Evolutionary conservation across 2,888 invertebrate species (phyloP), one percentile per base, ranked within the genome.

Genomic region (Octodonta nipae): DNA sequence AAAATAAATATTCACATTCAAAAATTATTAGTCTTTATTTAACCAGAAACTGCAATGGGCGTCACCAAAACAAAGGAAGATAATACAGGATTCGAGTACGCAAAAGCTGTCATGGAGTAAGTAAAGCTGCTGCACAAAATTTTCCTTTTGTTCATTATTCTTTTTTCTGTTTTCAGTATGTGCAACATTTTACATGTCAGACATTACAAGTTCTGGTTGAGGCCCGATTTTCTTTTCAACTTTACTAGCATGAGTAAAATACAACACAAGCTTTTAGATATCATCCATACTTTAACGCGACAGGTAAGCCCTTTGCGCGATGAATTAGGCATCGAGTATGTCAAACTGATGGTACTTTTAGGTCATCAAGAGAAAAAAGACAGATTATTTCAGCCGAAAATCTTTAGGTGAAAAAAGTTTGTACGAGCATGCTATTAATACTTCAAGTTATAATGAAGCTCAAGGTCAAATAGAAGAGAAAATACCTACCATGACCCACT

Each of bases 321-420:
- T n/a, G 12, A 22, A 30, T 20, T 4, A 30, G 16, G 10, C n/a
- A 4, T 2, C 4, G 12, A 12, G 5, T 26, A 29, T 14, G 12
- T 5, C 11, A 16, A 11, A 31, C 7, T 1, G 22, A 20, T 15
- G 15, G 4, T 16, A 16, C 3, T 30, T 42, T 15, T 32, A 72
- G 71, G 72, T 73, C 7, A 76, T 83, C 39, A 71, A 70, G 50
- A 73, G 70, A 58, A 83, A 82, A 68, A 83, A 79, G 66, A 75
- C 76, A 42, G 80, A 82, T 40, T 79, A 73, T 56, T 66, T 70
- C 48, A 65, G 70, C 37, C 70, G 73, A 15, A 61, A 32, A 28
- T 20, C 32, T 4, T 36, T 34, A 25, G 46, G 44, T 4, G 45
- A 46, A 29, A 13, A 15, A n/a, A 47, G 39, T 34, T 36, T 47